These are phyloP conservation scores for Amiota mariae DNA, from an alignment of 2,888 invertebrate genomes.

Conservation along the genomic window DNA sequence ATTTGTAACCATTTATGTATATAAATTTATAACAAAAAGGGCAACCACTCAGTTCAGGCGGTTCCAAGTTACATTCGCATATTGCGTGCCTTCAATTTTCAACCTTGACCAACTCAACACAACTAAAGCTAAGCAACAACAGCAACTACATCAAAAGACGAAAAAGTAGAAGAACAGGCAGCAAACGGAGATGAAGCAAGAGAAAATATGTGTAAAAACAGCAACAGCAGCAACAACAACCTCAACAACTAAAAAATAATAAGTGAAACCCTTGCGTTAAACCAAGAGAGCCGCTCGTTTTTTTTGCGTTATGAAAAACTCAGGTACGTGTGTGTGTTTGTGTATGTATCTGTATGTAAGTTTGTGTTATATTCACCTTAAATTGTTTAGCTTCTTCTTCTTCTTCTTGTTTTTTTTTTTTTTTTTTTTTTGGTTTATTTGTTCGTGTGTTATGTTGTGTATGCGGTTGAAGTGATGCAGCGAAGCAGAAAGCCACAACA, in stretches of 20 bases:
- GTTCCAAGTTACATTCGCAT: constrained; percentile 20
- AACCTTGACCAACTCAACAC: constrained; percentile 63
- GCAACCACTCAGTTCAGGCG: background rate
- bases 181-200: too few relatives aligned
- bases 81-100: constrained; percentile 30
- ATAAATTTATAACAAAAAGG: background rate
- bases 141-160: background rate
- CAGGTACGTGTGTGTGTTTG: too few relatives aligned
- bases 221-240: constrained; percentile 7
- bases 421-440: background rate
- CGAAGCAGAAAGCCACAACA: constrained; percentile 17
- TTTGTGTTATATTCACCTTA: constrained; percentile 10
- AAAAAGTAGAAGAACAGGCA: too few relatives aligned
- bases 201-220: background rate
- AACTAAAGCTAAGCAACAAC: constrained; percentile 14
- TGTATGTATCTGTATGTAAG: too few relatives aligned
- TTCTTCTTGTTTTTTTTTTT: too few relatives aligned
- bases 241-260: constrained; percentile 4
- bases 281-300: background rate
- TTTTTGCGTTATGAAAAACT: constrained; percentile 6
- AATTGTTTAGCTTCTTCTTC: constrained; percentile 6
- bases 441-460: background rate
- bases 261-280: constrained; percentile 7
- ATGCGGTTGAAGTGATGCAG: constrained; percentile 19
- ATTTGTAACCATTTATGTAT: too few relatives aligned